Conservation (phyloP, 2,888 invertebrate species). For the Aphidoletes aphidimyza region DNA sequence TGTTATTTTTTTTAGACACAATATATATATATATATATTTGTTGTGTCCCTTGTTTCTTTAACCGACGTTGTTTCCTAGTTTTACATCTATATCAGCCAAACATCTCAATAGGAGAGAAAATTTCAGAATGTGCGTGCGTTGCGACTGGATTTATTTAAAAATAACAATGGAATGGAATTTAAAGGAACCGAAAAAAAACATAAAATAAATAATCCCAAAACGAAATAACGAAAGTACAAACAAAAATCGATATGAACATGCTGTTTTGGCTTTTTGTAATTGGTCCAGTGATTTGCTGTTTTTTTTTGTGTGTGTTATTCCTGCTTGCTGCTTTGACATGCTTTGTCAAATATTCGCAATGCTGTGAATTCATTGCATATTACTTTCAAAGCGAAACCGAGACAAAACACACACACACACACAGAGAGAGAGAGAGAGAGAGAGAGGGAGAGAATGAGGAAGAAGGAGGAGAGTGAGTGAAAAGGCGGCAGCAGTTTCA, state of each 20-base stretch:
- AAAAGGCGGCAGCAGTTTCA: not conserved
- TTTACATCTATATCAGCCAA: not conserved
- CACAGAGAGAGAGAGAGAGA: too few relatives aligned
- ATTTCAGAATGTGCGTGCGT: too few relatives aligned
- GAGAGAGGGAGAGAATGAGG: too few relatives aligned
- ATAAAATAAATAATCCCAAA: not conserved
- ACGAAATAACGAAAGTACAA: not conserved
- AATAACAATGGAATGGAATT: constrained; percentile 14
- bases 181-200: not conserved
- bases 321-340: not conserved
- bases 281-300: not conserved
- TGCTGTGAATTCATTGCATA: not conserved
- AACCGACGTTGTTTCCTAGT: not conserved
- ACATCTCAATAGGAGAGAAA: not conserved
- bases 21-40: not conserved
- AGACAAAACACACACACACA: too few relatives aligned
- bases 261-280: not conserved
- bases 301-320: not conserved
- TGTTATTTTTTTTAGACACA: not conserved
- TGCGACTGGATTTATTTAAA: not conserved
- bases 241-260: not conserved
- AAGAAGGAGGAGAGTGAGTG: too few relatives aligned
- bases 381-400: too few relatives aligned
- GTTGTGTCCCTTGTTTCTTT: not conserved
- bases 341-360: not conserved